Evolutionary conservation across 2,888 invertebrate species (phyloP), one percentile per base, ranked within the genome.

Genomic region (Drosophila anceps): DNA sequence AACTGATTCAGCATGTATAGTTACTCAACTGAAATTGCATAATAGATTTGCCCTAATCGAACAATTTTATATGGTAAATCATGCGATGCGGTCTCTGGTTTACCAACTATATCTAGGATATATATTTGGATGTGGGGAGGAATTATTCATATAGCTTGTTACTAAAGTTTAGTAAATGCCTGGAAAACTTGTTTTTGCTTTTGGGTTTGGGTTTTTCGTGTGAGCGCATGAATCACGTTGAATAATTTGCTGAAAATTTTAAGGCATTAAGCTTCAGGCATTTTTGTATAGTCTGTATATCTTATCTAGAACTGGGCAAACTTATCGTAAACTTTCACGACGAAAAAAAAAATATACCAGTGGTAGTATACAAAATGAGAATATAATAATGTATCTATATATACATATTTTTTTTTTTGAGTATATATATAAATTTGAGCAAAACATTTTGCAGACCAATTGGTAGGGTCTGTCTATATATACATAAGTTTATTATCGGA

Each of bases 231-330:
- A 76, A 27, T 76, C 79, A 76, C 37, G 27, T 5, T 43, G 61
- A 54, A 75, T 48, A 66, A 37, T 78, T 73, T 44, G 44, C 63
- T 58, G 44, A 15, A 69, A 74, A 60, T 44, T 62, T 13, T n/a
- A 46, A 48, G 31, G 33, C 39, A 50, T 55, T 68, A 61, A 55
- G 29, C 60, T 31, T 4, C 41, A 18, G 51, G 33, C 44, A 78
- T 63, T 78, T 62, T 78, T 62, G 37, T 73, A 68, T 60, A 76
- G 48, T 79, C 39, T n/a, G 57, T 48, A 58, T 76, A 79, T 76
- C 76, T 76, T 76, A 76, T 76, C 76, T 65, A 15, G 9, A 48
- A 76, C 69, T 58, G 44, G 57, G 63, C 59, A 73, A 73, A 78
- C 74, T 78, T 78, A 78, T 78, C 76, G 57, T 50, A n/a, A 37